Evolutionary conservation across 2,113 vertebrate species (phyloP).

Genomic region (Hemiscyllium ocellatum): DNA sequence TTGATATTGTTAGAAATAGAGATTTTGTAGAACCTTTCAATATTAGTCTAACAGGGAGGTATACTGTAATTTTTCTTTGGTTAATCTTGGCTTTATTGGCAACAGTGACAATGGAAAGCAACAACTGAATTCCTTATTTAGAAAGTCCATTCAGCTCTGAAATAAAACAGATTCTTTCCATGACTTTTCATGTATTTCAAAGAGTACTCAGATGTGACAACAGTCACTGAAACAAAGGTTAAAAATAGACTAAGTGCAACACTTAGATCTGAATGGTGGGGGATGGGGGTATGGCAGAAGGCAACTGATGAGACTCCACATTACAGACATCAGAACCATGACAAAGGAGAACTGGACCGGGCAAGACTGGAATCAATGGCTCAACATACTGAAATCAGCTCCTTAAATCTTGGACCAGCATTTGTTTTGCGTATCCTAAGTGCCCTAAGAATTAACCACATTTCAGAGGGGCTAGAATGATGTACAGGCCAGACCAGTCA

Average conservation of each 20-base stretch:
- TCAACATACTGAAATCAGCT: background rate
- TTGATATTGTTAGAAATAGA: background rate
- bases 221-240: background rate
- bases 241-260: background rate
- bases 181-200: background rate
- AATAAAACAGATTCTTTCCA: constrained; percentile 20
- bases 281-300: background rate
- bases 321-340: background rate
- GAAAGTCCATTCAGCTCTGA: background rate
- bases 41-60: background rate
- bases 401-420: background rate
- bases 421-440: too few relatives aligned
- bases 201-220: background rate
- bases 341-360: background rate
- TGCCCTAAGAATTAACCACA: too few relatives aligned
- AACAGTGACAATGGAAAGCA: background rate
- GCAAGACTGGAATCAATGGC: background rate
- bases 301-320: background rate
- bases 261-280: background rate
- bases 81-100: background rate
- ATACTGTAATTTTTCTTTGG: background rate
- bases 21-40: background rate
- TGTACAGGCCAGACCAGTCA: too few relatives aligned
- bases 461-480: too few relatives aligned
- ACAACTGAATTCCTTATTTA: background rate